Evolutionary conservation across 2,888 invertebrate genomes (phyloP).

Genomic region (Drosophila nr. medialis): DNA sequence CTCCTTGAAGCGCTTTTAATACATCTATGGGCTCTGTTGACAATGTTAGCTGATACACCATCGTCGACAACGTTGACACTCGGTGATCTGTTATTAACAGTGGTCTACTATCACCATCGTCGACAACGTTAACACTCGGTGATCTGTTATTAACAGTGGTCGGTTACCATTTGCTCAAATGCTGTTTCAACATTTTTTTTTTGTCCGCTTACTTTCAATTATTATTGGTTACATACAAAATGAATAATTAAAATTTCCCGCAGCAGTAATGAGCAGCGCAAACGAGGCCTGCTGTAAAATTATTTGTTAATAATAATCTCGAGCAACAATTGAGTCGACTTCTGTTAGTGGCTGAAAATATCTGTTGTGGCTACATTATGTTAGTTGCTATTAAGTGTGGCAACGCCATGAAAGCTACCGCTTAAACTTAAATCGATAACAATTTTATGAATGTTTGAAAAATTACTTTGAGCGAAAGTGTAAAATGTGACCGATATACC

Average conservation of each 20-base stretch:
- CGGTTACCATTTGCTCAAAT: neutral
- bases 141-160: neutral
- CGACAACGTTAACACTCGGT: neutral
- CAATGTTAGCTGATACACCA: slow-evolving; percentile 18
- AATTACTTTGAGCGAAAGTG: neutral
- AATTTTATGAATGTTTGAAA: neutral
- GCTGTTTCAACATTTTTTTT: no score
- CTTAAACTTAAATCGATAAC: slow-evolving; percentile 3
- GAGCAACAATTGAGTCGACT: neutral
- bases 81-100: no score
- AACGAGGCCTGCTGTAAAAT: slow-evolving; percentile 52
- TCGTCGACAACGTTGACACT: neutral
- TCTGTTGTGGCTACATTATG: neutral
- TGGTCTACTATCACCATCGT: no score
- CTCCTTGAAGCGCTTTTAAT: slow-evolving; percentile 17
- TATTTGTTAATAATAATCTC: neutral
- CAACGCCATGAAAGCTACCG: slow-evolving; percentile 24
- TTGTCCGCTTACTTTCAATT: neutral
- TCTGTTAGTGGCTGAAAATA: slow-evolving; percentile 11
- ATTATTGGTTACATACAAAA: no score
- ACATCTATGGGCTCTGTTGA: neutral
- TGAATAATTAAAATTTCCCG: slow-evolving; percentile 31
- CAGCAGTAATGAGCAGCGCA: slow-evolving; percentile 50
- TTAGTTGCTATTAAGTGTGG: slow-evolving; percentile 1
- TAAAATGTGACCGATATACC: neutral